Base-by-base conservation (phyloP, 2,113 vertebrate species). In the Porphyrio hochstetteri region DNA sequence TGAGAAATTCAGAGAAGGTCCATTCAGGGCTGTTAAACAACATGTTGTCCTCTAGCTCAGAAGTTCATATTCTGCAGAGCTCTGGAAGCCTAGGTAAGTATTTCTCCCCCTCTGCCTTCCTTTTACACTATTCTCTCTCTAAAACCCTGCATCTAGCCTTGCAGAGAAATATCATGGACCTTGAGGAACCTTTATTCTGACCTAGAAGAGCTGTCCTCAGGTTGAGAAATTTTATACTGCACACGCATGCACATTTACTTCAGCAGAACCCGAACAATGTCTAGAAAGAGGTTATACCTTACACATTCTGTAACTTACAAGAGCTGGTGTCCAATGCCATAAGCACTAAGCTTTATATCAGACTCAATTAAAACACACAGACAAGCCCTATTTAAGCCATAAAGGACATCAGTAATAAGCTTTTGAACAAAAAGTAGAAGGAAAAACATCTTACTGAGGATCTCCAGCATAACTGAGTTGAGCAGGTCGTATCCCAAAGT, bases 391-490 rank as follows among this genome's bases (percentile, higher is more conserved):
- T 18, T 79, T 70, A 90, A 60, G 19, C 11, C 82, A 80, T 36
- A 65, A 88, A 72, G 52, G 9, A 82, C 36, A 96, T 55, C 8
- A 67, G 23, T 59, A 82, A 40, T n/a, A 13, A 87, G 63, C 27
- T 86, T 76, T 86, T 82, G 88, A 96, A 94, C 7, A 19, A 94
- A 96, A 94, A 52, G 90, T 77, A 12, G 55, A 96, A 95, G 9
- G 74, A 97, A 96, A 86, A 84, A 72, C 81, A 90, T 97, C 99
- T 99, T 99, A 99, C 99, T 99, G 99, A 75, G 99, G 99, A 97
- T 99, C 99, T 98, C 99, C 99, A 53, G 99, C 99, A 70, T 99
- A 99, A 98, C 99, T 99, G 97, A 99, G 99, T 96, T 99, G 99
- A 96, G 99, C 99, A 15, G 99, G 99, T 82, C 99, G 98, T 97